Base-by-base conservation (phyloP, 1,140 invertebrate genomes). In the Cydia amplana region DNA sequence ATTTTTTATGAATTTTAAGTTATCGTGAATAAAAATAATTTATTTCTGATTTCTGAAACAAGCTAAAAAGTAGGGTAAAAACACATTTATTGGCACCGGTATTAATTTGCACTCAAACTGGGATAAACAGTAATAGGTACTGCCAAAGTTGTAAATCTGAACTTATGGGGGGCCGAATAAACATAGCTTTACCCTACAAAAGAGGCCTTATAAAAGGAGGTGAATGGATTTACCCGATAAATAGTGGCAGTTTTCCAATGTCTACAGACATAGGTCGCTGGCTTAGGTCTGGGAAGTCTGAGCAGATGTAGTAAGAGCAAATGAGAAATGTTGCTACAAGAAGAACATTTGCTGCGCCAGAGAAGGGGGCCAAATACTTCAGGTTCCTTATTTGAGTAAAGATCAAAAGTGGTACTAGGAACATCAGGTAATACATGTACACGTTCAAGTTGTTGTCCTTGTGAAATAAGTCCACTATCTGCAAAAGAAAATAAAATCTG, bases 311-410 rank as follows among this genome's bases (percentile, higher is more conserved):
- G 81, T 96, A 97, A 5, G 96, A 87, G 1, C 95, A 96, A n/a
- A 97, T 95, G 1, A 85, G 88, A 75, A 97, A 95, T 7, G 95
- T 95, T 4, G 94, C 82, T 5, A 96, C 91, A 81, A 97, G 94
- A 46, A 95, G 94, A 2, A 95, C 75, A 70, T 97, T 97, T 7
- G 96, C 96, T 49, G 96, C 87, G 5, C 95, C 93, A 1, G 96
- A 97, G 84, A 97, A 96, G 2, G 96, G 96, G 14, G 96, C 96
- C 75, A 97, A 84, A 79, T 94, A 95, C 80, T 96, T 96, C 1
- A 97, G 91, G 76, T 95, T 94, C 73, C 95, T 93, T 49, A 96
- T 94, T 82, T 96, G 95, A 1, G 95, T 95, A 32, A 95, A 93
- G 2, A 95, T 76, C 1, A 95, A 78, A 12, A 96, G 87, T 2